Percentiles rank a stretch among this genome's conserved stretches.
These are phyloP conservation scores for Chymomyza fuscimana DNA, from an alignment of 2,888 invertebrate species.

Conservation along the genomic window DNA sequence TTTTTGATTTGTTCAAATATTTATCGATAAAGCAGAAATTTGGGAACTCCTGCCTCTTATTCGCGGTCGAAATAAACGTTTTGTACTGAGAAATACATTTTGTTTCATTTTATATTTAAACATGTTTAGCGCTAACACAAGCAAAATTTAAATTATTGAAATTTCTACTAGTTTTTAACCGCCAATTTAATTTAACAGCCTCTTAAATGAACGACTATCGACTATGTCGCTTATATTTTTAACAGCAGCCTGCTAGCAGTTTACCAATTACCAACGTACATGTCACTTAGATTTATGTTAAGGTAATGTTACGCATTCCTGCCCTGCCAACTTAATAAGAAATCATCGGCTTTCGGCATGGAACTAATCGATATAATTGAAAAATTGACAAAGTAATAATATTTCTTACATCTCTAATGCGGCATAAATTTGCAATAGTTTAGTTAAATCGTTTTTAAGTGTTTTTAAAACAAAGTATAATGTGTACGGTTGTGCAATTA, in stretches of 20 bases:
- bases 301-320: neutral
- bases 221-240: neutral
- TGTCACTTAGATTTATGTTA: neutral
- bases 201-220: neutral
- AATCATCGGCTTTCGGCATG: neutral
- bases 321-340: neutral
- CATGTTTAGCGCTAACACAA: too few species aligned
- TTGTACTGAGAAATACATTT: too few species aligned
- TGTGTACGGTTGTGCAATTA: conserved; percentile 12
- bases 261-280: neutral
- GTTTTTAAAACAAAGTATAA: conserved; percentile 37
- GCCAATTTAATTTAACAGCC: neutral
- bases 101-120: too few species aligned
- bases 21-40: too few species aligned
- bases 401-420: conserved; percentile 18
- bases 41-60: too few species aligned
- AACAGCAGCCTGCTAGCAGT: neutral
- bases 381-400: conserved; percentile 20
- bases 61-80: too few species aligned
- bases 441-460: conserved; percentile 51
- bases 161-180: too few species aligned
- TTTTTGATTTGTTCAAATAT: too few species aligned
- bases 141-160: neutral
- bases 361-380: neutral
- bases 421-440: conserved; percentile 37